phyloP scores from a whole-genome alignment of 2,797 vertebrate genomes.

The Ciconia nigra region DNA sequence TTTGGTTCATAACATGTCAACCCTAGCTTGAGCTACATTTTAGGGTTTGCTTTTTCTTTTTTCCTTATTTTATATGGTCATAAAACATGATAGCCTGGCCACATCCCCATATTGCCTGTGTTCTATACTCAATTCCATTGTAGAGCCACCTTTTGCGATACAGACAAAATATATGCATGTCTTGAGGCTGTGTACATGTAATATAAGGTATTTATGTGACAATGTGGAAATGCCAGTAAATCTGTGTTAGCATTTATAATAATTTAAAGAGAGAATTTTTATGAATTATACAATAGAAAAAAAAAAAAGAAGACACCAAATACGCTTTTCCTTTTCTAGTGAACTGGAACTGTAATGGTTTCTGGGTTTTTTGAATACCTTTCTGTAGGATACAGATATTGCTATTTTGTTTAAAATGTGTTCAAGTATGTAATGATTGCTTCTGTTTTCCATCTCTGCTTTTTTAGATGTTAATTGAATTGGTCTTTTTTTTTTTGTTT shows the following conservation, averaged over 20 bases:
- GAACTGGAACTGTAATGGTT: background rate
- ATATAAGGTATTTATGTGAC: background rate
- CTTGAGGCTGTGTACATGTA: background rate
- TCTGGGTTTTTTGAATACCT: background rate
- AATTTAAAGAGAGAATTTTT: background rate
- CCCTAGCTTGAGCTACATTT: background rate
- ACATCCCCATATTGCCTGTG: background rate
- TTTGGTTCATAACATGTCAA: background rate
- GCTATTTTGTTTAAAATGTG: background rate
- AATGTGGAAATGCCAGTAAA: background rate
- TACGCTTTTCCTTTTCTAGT: background rate
- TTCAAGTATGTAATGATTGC: background rate
- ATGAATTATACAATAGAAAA: background rate
- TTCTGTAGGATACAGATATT: background rate
- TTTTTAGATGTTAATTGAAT: constrained; percentile 37
- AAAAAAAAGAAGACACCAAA: background rate
- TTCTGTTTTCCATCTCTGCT: constrained; percentile 2
- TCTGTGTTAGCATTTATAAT: background rate
- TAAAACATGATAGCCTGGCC: background rate
- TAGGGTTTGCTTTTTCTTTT: background rate
- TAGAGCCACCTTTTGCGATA: background rate
- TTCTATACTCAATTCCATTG: background rate
- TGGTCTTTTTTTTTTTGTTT: constrained; percentile 29
- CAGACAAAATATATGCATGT: background rate
- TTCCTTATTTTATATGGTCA: background rate